phyloP scores from a whole-genome alignment of 2,888 invertebrate genomes.

The Hedychridium roseum region DNA sequence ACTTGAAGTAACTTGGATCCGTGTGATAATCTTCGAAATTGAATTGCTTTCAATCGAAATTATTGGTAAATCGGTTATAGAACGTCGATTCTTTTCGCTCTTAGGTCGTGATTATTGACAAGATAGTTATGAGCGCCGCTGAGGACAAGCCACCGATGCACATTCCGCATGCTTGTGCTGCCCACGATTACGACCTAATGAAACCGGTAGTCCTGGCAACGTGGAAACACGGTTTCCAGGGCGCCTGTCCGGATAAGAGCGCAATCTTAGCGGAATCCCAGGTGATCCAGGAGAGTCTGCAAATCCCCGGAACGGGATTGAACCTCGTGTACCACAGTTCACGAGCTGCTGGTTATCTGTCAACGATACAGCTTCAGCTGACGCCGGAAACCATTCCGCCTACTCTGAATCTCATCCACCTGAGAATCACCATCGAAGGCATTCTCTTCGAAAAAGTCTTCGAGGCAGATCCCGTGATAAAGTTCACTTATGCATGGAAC shows the following conservation, averaged over 20 bases:
- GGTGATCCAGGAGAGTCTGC: constrained; percentile 93
- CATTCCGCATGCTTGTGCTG: constrained; percentile 81
- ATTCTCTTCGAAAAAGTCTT: constrained; percentile 91
- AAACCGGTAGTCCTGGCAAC: constrained; percentile 92
- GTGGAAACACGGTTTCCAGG: constrained; percentile 95
- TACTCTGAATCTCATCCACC: constrained; percentile 85
- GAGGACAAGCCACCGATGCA: constrained; percentile 77
- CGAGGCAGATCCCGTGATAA: constrained; percentile 95
- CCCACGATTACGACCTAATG: constrained; percentile 92
- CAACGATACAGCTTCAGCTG: constrained; percentile 89
- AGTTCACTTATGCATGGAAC: constrained; percentile 98
- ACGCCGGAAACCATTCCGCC: constrained; percentile 86
- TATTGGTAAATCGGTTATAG: constrained; percentile 1
- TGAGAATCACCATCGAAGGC: constrained; percentile 94
- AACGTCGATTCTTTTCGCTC: too few relatives aligned
- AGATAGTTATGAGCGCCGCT: constrained; percentile 81
- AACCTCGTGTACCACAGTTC: constrained; percentile 97
- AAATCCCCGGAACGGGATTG: constrained; percentile 93
- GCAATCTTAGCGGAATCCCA: constrained; percentile 90
- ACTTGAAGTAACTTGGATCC: neutral
- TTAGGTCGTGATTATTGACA: constrained; percentile 91
- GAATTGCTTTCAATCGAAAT: neutral
- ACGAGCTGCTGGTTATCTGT: constrained; percentile 90
- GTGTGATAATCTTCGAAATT: neutral
- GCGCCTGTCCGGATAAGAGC: constrained; percentile 92